Evolutionary conservation across 2,113 vertebrate species (phyloP), one percentile per base, ranked within the genome.

Genomic region (Piprites chloris): DNA sequence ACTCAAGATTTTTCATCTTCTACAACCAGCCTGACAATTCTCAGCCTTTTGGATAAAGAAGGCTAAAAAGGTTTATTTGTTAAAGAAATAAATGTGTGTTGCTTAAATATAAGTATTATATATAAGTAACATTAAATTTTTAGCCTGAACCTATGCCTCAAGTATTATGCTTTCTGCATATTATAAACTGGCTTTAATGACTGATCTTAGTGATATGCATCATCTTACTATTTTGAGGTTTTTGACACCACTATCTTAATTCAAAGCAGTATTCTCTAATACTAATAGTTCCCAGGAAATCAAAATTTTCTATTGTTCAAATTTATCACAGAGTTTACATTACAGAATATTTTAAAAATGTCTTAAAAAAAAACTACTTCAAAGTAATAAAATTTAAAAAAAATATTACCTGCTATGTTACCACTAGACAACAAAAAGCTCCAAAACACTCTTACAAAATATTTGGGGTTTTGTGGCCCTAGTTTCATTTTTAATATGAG

Each of bases 1-100:
- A 67, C 87, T 90, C 85, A 44, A 85, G 75, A 96, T 86, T 94
- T 96, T 91, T 94, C 72, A 77, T 88, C 81, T 93, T 87, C 81
- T 77, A 33, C 6, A n/a, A 90, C 50, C 14, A 83, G 62, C 26
- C 62, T 94, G 93, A 93, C 90, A 96, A 74, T 73, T 62, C 42
- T 32, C n/a, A 91, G 67, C 22, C 41, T 91, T 89, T 80, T 63
- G 6, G 10, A 87, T 14, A 91, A 90, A 82, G 19, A 61, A 77
- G 35, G 50, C 46, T 84, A 83, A 85, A 96, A 83, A 67, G 55
- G 12, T 74, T 75, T 79, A 61, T 76, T 82, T 85, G 8, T 44
- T 83, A 44, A 77, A 88, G 41, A 80, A 94, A 93, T 26, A 82
- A 37, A 73, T n/a, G 12, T 21, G 28, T 24, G 55, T 5, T 47